Conservation (phyloP, 2,888 invertebrate genomes). For the Drosophila vallismaia region DNA sequence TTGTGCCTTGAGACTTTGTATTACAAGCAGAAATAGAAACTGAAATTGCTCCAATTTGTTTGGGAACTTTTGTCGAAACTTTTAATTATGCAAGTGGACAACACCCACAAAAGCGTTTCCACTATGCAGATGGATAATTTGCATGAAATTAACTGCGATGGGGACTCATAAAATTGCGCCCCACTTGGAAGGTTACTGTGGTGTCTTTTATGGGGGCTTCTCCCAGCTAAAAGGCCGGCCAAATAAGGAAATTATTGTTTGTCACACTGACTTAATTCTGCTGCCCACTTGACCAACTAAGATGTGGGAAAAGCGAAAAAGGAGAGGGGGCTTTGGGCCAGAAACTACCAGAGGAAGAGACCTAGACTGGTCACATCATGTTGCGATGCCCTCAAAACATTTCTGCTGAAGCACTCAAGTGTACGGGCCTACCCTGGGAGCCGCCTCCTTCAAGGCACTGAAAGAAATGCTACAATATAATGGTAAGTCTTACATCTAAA, state of each 20-base stretch:
- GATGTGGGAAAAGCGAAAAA: conserved; percentile 7
- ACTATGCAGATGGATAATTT: conserved; percentile 53
- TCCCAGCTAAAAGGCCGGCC: conserved; percentile 42
- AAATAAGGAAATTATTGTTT: conserved; percentile 68
- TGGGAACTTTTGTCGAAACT: conserved; percentile 64
- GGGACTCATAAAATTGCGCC: conserved; percentile 26
- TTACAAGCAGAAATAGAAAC: conserved; percentile 52
- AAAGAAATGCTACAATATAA: background rate
- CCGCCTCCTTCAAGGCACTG: conserved; percentile 8
- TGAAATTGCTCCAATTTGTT: conserved; percentile 64
- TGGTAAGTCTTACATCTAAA: background rate
- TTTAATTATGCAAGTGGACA: conserved; percentile 72
- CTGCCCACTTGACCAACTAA: conserved; percentile 72
- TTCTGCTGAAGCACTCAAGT: conserved; percentile 37
- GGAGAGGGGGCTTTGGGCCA: conserved; percentile 4
- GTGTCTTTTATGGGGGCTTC: conserved; percentile 50
- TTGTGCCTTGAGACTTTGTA: conserved; percentile 39
- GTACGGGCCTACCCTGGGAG: conserved; percentile 16
- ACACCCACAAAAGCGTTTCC: conserved; percentile 51
- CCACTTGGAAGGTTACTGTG: conserved; percentile 28
- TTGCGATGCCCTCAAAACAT: conserved; percentile 64
- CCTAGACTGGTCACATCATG: conserved; percentile 37
- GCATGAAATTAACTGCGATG: conserved; percentile 63
- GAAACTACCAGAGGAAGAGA: conserved; percentile 5
- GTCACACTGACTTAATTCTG: conserved; percentile 78